Evolutionary conservation across 2,113 vertebrate genomes (phyloP), one percentile per base, ranked within the genome.

Genomic region (Centropus bengalensis): DNA sequence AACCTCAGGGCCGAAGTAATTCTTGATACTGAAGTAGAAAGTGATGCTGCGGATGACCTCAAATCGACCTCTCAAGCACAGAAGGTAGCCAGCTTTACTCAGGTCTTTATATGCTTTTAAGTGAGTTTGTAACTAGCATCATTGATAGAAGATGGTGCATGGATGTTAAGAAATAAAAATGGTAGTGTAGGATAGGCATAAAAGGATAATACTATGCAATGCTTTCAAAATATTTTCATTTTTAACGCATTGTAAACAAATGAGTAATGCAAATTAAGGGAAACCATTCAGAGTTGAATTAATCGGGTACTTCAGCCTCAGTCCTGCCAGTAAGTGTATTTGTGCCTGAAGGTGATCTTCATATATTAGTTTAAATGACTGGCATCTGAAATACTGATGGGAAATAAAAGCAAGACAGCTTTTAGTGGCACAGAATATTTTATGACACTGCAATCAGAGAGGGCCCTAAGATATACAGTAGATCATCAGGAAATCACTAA

Each of bases 331-430:
- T 79, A 82, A 38, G 18, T 73, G 4, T 54, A 36, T 81, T 87
- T 91, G 18, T 71, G 38, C 58, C 54, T 74, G 52, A 75, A 83
- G 66, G 38, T 74, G 45, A 33, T 73, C 51, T 76, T 81, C 2
- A 2, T 76, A 80, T 9, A 44, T 78, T 68, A 49, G 9, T 73
- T 69, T 79, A 36, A 87, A 58, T 92, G 21, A 73, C n/a, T 79
- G 67, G 49, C 69, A 82, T 68, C 36, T 76, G 58, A 89, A 96
- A 88, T 77, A 90, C 30, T 80, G 45, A 55, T 63, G 54, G 75
- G 69, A 91, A 95, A 94, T 81, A 88, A 94, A 94, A 92, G 28
- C 13, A 68, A 87, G 62, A 62, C 13, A 89, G 54, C 7, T 71
- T 79, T 92, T 87, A 80, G 52, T 55, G 58, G 32, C 51, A 47